Evolutionary conservation across 2,797 vertebrate species (phyloP).

Genomic region (Eulemur mongoz): DNA sequence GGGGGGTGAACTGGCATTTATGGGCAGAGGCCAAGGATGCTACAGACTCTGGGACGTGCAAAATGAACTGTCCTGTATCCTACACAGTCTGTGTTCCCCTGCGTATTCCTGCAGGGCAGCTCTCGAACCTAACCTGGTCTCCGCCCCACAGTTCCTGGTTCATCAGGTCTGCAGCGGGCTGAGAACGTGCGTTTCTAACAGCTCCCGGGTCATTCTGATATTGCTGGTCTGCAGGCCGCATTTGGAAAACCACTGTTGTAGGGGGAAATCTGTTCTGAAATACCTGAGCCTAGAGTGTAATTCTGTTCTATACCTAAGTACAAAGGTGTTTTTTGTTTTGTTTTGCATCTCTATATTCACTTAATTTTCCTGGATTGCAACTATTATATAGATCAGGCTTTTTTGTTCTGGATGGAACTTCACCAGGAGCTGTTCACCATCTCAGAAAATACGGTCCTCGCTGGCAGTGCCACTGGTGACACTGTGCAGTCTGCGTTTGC

Average conservation of each 20-base stretch:
- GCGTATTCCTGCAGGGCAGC: neutral
- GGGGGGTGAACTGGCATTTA: accelerated
- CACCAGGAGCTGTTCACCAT: neutral
- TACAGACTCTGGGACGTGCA: neutral
- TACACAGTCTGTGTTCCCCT: accelerated
- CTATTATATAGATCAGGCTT: neutral
- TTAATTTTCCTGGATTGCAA: neutral
- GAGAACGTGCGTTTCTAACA: neutral
- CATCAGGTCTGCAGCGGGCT: neutral
- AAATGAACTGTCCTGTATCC: neutral
- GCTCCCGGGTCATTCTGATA: neutral
- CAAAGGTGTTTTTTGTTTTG: neutral
- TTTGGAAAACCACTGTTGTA: neutral
- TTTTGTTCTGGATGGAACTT: neutral
- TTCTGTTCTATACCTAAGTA: neutral
- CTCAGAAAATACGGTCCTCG: neutral
- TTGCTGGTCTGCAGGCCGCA: neutral
- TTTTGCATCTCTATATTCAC: neutral
- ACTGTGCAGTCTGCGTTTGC: accelerated
- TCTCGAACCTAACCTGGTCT: neutral
- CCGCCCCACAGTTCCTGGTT: too few relatives aligned
- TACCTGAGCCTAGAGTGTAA: neutral
- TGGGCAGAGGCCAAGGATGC: neutral
- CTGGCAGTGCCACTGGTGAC: neutral
- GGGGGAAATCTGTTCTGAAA: neutral